Evolutionary conservation across 2,797 vertebrate genomes (phyloP).

Genomic region (Clamator glandarius): DNA sequence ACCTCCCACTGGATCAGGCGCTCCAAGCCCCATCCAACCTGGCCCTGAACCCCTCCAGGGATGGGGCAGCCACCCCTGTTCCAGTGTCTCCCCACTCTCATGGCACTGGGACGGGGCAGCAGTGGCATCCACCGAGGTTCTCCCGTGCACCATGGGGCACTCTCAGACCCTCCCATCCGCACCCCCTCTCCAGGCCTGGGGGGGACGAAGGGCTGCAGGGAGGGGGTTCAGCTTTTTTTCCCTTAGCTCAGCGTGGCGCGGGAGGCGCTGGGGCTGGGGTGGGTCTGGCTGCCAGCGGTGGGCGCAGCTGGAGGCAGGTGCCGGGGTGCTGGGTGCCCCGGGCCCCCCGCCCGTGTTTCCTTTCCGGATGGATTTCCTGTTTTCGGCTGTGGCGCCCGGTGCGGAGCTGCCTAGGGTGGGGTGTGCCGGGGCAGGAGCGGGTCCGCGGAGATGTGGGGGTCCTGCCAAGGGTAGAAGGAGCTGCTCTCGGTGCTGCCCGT

Average conservation of each 20-base stretch:
- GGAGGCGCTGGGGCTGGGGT: neutral
- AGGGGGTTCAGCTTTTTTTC: rapidly evolving
- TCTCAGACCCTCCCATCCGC: rapidly evolving
- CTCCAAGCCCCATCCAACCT: too few relatives aligned
- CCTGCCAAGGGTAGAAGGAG: neutral
- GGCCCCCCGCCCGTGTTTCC: constrained; percentile 60
- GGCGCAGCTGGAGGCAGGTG: constrained; percentile 26
- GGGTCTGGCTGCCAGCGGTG: neutral
- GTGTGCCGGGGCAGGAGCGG: neutral
- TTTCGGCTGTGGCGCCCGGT: constrained; percentile 47
- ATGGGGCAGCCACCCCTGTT: too few relatives aligned
- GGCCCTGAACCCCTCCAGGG: too few relatives aligned
- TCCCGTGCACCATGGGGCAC: neutral
- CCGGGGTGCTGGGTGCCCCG: neutral
- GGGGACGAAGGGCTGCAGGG: neutral
- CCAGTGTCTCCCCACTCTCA: too few relatives aligned
- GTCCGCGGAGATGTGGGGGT: neutral
- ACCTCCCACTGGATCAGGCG: too few relatives aligned
- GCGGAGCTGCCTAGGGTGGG: constrained; percentile 12
- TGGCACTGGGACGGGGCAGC: neutral
- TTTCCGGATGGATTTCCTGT: constrained; percentile 74
- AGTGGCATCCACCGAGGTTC: rapidly evolving
- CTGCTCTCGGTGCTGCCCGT: rapidly evolving
- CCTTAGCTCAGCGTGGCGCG: rapidly evolving
- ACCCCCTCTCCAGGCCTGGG: neutral